Evolutionary conservation across 2,797 vertebrate species (phyloP).

Genomic region (Clarias pachynema): DNA sequence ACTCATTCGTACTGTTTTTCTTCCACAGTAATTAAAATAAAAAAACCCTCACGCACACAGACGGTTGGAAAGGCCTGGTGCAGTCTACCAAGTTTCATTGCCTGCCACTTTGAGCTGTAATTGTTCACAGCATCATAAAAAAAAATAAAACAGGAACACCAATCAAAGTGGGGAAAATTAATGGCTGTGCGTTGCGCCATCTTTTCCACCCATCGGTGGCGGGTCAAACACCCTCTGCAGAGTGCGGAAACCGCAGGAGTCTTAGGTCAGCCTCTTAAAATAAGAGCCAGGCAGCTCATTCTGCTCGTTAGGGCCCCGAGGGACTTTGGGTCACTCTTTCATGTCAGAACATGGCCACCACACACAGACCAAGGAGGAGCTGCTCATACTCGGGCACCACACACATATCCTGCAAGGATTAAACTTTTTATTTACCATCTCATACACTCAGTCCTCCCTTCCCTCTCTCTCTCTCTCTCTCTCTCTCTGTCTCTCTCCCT

Average conservation of each 20-base stretch:
- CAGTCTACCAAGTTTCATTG: slow-evolving; percentile 55
- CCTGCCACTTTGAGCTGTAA: slow-evolving; percentile 56
- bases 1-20: slow-evolving; percentile 19
- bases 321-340: slow-evolving; percentile 46
- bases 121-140: slow-evolving; percentile 57
- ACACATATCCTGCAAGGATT: slow-evolving; percentile 13
- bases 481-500: not conserved
- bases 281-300: slow-evolving; percentile 41
- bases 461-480: not conserved
- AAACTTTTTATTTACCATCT: not conserved
- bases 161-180: slow-evolving; percentile 35
- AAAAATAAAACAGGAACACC: slow-evolving; percentile 53
- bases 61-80: slow-evolving; percentile 4
- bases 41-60: slow-evolving; percentile 15
- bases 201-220: slow-evolving; percentile 27
- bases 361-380: slow-evolving; percentile 32
- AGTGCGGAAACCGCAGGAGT: slow-evolving; percentile 45
- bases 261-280: slow-evolving; percentile 53
- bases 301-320: slow-evolving; percentile 31
- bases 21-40: slow-evolving; percentile 24
- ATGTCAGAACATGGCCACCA: slow-evolving; percentile 36
- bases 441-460: not conserved
- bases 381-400: not conserved
- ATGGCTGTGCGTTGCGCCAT: slow-evolving; percentile 26
- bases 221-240: slow-evolving; percentile 31